phyloP scores from a whole-genome alignment of 2,113 vertebrate genomes.

The Sinocyclocheilus anshuiensis region DNA sequence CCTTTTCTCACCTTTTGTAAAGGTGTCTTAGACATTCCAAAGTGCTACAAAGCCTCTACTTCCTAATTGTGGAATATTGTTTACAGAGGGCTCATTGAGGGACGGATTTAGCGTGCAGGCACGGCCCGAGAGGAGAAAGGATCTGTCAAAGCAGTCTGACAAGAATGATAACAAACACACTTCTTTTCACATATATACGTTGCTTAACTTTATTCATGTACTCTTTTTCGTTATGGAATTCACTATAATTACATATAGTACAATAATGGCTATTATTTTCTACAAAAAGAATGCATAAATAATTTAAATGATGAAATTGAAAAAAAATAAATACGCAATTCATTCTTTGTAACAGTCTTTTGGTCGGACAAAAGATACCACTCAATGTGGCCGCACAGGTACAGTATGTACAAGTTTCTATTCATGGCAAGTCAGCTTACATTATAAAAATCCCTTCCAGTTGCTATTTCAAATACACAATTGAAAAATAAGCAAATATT shows the following conservation, averaged over 20 bases:
- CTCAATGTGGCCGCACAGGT: constrained; percentile 63
- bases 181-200: constrained; percentile 70
- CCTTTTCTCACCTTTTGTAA: constrained; percentile 50
- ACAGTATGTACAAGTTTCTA: constrained; percentile 67
- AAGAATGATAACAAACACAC: constrained; percentile 63
- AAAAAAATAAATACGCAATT: constrained; percentile 93
- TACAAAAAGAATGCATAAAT: constrained; percentile 91
- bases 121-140: constrained; percentile 38
- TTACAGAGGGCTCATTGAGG: constrained; percentile 46
- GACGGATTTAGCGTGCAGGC: constrained; percentile 40
- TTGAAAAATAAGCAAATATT: constrained; percentile 64
- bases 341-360: constrained; percentile 76
- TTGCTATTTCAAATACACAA: constrained; percentile 68
- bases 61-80: constrained; percentile 53
- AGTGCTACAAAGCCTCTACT: constrained; percentile 52
- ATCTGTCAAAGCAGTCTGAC: constrained; percentile 41
- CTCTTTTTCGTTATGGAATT: constrained; percentile 78
- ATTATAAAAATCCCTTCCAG: constrained; percentile 66
- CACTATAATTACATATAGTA: constrained; percentile 77
- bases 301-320: constrained; percentile 86
- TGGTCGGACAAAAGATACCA: constrained; percentile 55
- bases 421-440: constrained; percentile 59
- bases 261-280: constrained; percentile 81
- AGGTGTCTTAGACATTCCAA: constrained; percentile 55
- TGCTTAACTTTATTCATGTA: constrained; percentile 86